Base-by-base conservation (phyloP, 1,140 invertebrate genomes). In the Scaptodrosophila lebanonensis region DNA sequence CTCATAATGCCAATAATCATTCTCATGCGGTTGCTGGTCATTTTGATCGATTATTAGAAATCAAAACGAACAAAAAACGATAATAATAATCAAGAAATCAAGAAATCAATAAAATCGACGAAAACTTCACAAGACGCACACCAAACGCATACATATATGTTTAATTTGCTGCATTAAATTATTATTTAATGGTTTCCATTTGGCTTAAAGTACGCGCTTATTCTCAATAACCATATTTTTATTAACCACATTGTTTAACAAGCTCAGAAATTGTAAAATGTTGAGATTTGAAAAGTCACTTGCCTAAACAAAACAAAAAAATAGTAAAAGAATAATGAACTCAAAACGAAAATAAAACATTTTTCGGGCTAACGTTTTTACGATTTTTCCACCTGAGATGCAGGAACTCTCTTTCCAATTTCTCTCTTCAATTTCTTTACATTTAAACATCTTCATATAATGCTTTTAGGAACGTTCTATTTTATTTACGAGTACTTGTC, bases 291-390 rank as follows among this genome's bases (percentile, higher is more conserved):
- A 48, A 50, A 39, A 35, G 29, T 22, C 13, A 13, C 36, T 36
- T 56, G 35, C 12, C 39, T 22, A 44, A 17, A 9, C 47, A 56
- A 15, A 20, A 35, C 17, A 49, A 38, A 50, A 44, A 43, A 13
- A 30, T 12, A 39, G 27, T 13, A 40, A 39, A 27, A 29, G 32
- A 32, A 17, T 45, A 44, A 36, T 36, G 32, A 66, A 52, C 54
- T 44, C 39, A 61, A 72, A 64, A 84, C 64, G 77, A 83, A 86
- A 86, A 86, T 83, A 86, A 86, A 86, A 86, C 84, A 86, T 86
- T 86, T 86, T 86, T 86, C 84, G 84, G 79, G 84, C 75, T 83
- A 70, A 82, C 70, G 62, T 79, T 40, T 42, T 69, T 32, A 38
- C 33, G 53, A n/a, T n/a, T n/a, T n/a, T n/a, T n/a, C n/a, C 22